Percentiles rank a stretch among this genome's conserved stretches.
Evolutionary conservation across 2,113 vertebrate genomes (phyloP).

Genomic region (Cnemophilus loriae): DNA sequence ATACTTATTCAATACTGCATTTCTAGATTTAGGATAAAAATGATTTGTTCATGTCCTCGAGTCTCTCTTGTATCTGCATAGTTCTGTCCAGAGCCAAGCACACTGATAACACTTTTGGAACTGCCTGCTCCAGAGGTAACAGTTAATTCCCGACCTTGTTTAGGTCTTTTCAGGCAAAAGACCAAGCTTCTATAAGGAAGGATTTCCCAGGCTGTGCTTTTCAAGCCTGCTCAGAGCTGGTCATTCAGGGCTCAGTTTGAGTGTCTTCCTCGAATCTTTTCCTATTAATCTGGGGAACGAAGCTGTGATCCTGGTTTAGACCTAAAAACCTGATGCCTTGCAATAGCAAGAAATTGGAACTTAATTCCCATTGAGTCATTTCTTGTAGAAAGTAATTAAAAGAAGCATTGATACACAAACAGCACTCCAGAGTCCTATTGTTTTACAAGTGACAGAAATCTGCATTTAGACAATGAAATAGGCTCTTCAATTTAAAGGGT

Average conservation of each 20-base stretch:
- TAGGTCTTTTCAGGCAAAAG: neutral
- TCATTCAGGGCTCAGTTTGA: slow-evolving; percentile 2
- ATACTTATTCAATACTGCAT: neutral
- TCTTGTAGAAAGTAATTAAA: slow-evolving; percentile 71
- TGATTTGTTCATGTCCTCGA: neutral
- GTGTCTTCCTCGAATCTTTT: neutral
- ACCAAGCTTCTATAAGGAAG: neutral
- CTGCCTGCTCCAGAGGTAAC: neutral
- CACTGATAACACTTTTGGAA: neutral
- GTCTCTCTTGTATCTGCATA: neutral
- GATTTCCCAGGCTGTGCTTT: slow-evolving; percentile 64
- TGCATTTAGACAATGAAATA: slow-evolving; percentile 70
- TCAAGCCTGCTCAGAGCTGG: slow-evolving; percentile 25
- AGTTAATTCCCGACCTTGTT: neutral
- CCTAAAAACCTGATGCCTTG: slow-evolving; percentile 6
- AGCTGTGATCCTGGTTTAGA: slow-evolving; percentile 27
- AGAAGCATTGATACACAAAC: slow-evolving; percentile 71
- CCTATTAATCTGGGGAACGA: neutral
- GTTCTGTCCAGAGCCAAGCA: neutral
- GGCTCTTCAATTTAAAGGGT: slow-evolving; percentile 70
- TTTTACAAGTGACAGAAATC: slow-evolving; percentile 74
- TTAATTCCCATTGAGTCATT: slow-evolving; percentile 55
- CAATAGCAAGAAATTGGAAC: slow-evolving; percentile 45
- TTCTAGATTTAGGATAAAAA: neutral
- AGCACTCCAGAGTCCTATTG: slow-evolving; percentile 62